Conservation (phyloP, 2,888 invertebrate genomes). For the Drosophila meridiana region DNA sequence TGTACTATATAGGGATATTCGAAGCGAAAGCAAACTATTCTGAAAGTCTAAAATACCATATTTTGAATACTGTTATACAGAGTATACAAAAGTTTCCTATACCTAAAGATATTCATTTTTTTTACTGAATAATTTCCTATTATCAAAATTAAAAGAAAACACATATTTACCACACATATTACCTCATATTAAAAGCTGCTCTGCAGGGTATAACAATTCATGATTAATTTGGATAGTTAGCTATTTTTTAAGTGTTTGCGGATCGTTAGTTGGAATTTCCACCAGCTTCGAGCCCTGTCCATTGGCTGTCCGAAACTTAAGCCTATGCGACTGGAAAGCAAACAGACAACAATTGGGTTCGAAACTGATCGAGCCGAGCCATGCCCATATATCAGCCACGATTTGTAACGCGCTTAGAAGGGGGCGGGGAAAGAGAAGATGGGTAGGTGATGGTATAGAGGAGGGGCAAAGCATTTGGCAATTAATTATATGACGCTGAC, state of each 20-base stretch:
- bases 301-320: slow-evolving; percentile 1
- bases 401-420: slow-evolving; percentile 9
- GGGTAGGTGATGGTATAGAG: too few species aligned
- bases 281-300: neutral
- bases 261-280: slow-evolving; percentile 8
- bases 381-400: slow-evolving; percentile 33
- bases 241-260: neutral
- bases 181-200: neutral
- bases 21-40: neutral
- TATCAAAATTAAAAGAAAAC: neutral
- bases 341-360: neutral
- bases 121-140: neutral
- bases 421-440: accelerated
- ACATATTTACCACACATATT: neutral
- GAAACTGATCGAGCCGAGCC: neutral
- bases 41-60: neutral
- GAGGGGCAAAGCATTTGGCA: slow-evolving; percentile 13
- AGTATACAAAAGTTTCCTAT: neutral
- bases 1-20: neutral
- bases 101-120: neutral
- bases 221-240: neutral
- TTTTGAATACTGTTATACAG: too few species aligned
- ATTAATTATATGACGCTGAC: slow-evolving; percentile 56
- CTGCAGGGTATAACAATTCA: neutral
- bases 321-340: neutral